Evolutionary conservation across 2,797 vertebrate species (phyloP).

Genomic region (Numenius phaeopus): DNA sequence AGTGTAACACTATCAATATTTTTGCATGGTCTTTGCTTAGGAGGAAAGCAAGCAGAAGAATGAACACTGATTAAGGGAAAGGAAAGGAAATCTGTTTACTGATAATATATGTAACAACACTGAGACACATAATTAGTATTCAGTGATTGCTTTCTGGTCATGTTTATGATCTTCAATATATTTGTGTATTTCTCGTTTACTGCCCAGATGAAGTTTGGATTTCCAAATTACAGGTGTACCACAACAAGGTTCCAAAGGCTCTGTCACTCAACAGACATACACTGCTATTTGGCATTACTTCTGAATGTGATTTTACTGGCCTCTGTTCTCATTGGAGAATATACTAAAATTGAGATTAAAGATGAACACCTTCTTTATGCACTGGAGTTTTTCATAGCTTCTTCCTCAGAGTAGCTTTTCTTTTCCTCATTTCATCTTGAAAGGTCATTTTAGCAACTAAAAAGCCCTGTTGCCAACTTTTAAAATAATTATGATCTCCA

Average conservation of each 20-base stretch:
- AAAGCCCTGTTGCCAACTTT: slow-evolving; percentile 71
- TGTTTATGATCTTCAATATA: slow-evolving; percentile 15
- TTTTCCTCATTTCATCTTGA: slow-evolving; percentile 57
- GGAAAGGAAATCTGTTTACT: slow-evolving; percentile 38
- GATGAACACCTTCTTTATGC: slow-evolving; percentile 21
- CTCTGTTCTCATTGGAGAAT: background rate
- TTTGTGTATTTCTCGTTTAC: slow-evolving; percentile 4
- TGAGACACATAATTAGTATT: background rate
- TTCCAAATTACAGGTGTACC: background rate
- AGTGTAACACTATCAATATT: background rate
- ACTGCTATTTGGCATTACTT: background rate
- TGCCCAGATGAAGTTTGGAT: background rate
- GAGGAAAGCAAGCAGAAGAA: slow-evolving; percentile 26
- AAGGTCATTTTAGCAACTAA: slow-evolving; percentile 69
- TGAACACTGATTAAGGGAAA: slow-evolving; percentile 40
- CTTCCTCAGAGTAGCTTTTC: slow-evolving; percentile 38
- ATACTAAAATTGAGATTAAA: slow-evolving; percentile 37
- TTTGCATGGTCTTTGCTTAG: background rate
- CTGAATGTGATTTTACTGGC: background rate
- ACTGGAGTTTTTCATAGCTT: slow-evolving; percentile 5
- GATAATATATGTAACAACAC: background rate
- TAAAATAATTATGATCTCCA: slow-evolving; percentile 77
- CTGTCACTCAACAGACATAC: background rate
- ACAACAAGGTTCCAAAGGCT: background rate
- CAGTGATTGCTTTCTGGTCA: background rate